Conservation (phyloP, 2,113 vertebrate species). For the Halichoerus grypus region DNA sequence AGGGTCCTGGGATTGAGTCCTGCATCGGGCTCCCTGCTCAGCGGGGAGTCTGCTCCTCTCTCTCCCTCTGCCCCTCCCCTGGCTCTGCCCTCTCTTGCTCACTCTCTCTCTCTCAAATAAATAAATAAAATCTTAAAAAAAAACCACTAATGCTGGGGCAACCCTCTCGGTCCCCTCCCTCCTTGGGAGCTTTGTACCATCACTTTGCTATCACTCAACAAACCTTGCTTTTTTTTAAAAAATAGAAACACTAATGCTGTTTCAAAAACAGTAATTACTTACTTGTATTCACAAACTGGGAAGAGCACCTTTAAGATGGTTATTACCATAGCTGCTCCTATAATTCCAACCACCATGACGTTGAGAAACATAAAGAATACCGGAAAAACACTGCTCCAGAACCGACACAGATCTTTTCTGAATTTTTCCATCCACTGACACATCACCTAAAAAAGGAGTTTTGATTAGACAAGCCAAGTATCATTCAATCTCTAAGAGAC, state of each 20-base stretch:
- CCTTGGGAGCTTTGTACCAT: too few relatives aligned
- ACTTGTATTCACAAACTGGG: slow-evolving; percentile 93
- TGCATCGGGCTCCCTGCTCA: not conserved
- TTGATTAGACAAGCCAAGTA: not conserved
- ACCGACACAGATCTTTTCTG: slow-evolving; percentile 89
- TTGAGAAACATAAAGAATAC: slow-evolving; percentile 94
- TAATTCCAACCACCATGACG: slow-evolving; percentile 92
- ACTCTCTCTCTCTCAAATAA: not conserved
- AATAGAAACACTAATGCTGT: too few relatives aligned
- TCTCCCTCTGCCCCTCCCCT: not conserved
- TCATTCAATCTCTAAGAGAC: not conserved
- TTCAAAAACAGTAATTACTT: slow-evolving; percentile 80
- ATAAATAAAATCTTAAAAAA: not conserved
- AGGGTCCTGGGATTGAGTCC: not conserved
- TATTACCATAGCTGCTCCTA: slow-evolving; percentile 92
- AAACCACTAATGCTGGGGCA: too few relatives aligned
- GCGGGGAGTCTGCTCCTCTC: not conserved
- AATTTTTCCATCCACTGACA: slow-evolving; percentile 94
- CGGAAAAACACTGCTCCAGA: slow-evolving; percentile 92
- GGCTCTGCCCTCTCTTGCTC: too few relatives aligned
- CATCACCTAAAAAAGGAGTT: slow-evolving; percentile 89
- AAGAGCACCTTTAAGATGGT: slow-evolving; percentile 92
- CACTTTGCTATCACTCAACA: too few relatives aligned
- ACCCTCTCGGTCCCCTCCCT: too few relatives aligned
- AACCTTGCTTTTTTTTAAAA: too few relatives aligned